Conservation (phyloP, 2,888 invertebrate species). For the Alentia gelatinosa region DNA sequence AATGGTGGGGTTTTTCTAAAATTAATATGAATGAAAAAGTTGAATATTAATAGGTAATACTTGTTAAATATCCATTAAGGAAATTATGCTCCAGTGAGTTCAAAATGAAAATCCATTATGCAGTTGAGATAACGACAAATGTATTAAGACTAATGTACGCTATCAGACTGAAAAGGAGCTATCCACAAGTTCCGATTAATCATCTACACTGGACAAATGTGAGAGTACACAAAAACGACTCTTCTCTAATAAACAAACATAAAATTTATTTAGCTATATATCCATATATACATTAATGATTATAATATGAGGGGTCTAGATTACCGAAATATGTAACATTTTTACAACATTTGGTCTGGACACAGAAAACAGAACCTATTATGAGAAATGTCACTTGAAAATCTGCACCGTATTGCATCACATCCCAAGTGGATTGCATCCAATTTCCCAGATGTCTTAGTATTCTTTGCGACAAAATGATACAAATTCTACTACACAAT, state of each 20-base stretch:
- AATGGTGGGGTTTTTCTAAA: too few species aligned
- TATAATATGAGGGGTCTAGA: constrained; percentile 1
- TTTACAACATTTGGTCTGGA: constrained; percentile 29
- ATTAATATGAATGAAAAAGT: too few species aligned
- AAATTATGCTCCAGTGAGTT: too few species aligned
- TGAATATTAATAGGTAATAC: too few species aligned
- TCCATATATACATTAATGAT: constrained; percentile 41
- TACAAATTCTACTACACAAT: constrained; percentile 14
- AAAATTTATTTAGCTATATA: constrained; percentile 40
- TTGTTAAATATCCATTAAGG: too few species aligned
- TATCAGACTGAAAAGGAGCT: too few species aligned
- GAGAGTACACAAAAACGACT: constrained; percentile 8
- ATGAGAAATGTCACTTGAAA: not conserved
- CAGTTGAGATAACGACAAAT: too few species aligned
- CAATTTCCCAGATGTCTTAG: not conserved
- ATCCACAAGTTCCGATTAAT: too few species aligned
- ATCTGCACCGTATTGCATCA: constrained; percentile 28
- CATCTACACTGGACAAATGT: too few species aligned
- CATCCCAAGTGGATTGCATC: not conserved
- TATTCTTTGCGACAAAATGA: not conserved
- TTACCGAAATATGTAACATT: constrained; percentile 7
- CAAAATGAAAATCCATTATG: too few species aligned
- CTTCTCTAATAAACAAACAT: constrained; percentile 42
- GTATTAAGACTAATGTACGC: too few species aligned
- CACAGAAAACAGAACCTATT: constrained; percentile 31